Evolutionary conservation across 2,888 invertebrate species (phyloP).

Genomic region (Agrochola lychnidis): DNA sequence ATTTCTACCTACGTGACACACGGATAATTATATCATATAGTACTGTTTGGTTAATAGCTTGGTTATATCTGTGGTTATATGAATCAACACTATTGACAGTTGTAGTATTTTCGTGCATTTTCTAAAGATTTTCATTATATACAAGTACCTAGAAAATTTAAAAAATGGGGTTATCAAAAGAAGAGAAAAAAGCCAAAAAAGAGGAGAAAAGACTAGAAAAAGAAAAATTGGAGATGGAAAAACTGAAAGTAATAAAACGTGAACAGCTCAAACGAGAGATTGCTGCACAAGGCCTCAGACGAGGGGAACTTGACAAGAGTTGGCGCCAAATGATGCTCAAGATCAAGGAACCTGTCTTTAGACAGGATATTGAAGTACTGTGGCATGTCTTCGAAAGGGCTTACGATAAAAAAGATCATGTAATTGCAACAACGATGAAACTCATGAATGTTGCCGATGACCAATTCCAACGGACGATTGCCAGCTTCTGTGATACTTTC

Average conservation of each 20-base stretch:
- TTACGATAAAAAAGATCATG: constrained; percentile 90
- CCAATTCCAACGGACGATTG: constrained; percentile 92
- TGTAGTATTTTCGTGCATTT: constrained; percentile 28
- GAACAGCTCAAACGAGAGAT: constrained; percentile 82
- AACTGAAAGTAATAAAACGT: constrained; percentile 76
- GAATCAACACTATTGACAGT: constrained; percentile 20
- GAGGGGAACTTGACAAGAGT: constrained; percentile 79
- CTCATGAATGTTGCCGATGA: constrained; percentile 91
- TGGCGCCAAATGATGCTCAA: constrained; percentile 84
- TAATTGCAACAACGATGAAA: constrained; percentile 89
- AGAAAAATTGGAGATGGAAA: constrained; percentile 74
- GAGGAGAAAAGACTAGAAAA: constrained; percentile 82
- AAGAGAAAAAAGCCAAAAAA: constrained; percentile 83
- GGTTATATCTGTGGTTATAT: neutral
- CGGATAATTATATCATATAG: too few relatives aligned
- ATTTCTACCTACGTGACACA: neutral
- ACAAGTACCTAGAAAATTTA: constrained; percentile 12
- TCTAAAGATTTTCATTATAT: constrained; percentile 32
- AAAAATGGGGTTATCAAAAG: constrained; percentile 80
- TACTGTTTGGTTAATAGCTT: too few relatives aligned
- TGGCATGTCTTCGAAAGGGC: constrained; percentile 89
- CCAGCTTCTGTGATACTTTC: constrained; percentile 91
- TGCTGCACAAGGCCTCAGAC: constrained; percentile 75
- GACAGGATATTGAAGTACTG: constrained; percentile 83
- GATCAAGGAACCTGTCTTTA: constrained; percentile 85